These are phyloP conservation scores for Willowsia nigromaculata DNA, from an alignment of 2,888 invertebrate genomes.

Conservation along the genomic window DNA sequence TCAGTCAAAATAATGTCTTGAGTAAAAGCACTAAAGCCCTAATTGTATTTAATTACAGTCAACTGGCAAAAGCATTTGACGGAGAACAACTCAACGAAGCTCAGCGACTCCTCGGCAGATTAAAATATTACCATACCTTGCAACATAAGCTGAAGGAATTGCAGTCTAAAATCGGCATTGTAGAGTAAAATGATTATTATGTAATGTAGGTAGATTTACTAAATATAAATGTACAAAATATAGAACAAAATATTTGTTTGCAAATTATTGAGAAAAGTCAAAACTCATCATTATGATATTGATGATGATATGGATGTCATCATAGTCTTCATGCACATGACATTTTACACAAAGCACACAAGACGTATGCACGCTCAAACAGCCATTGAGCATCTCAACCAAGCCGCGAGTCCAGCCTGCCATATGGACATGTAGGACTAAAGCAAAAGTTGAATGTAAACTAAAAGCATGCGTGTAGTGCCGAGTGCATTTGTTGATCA, in stretches of 20 bases:
- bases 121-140: conserved; percentile 93
- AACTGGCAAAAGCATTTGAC: conserved; percentile 86
- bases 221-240: too few relatives aligned
- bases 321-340: too few relatives aligned
- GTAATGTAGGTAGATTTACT: neutral
- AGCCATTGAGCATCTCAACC: neutral
- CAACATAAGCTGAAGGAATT: conserved; percentile 87
- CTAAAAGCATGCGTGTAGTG: neutral
- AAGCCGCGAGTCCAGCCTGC: neutral
- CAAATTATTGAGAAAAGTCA: too few relatives aligned
- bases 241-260: too few relatives aligned
- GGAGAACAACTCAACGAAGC: conserved; percentile 85
- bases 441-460: neutral
- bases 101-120: conserved; percentile 85
- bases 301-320: too few relatives aligned
- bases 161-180: conserved; percentile 84
- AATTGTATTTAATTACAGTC: too few relatives aligned
- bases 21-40: too few relatives aligned
- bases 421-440: neutral
- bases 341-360: neutral
- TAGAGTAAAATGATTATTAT: conserved; percentile 71
- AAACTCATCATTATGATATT: too few relatives aligned
- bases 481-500: neutral
- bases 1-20: too few relatives aligned
- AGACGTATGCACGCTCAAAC: too few relatives aligned